Evolutionary conservation across 1,140 invertebrate species (phyloP).

Genomic region (Tetragonula clypearis): DNA sequence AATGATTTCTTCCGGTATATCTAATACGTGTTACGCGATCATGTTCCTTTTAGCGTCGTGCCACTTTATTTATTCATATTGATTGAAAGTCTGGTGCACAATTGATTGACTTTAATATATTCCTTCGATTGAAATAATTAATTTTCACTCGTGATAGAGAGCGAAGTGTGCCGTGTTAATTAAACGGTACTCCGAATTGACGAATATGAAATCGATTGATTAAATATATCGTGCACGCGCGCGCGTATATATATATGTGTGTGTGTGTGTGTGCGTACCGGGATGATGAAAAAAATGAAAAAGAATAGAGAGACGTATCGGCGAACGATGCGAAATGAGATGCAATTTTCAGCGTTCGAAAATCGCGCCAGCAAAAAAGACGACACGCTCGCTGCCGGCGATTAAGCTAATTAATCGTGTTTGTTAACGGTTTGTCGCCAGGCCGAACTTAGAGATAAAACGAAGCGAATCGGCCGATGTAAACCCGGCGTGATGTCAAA

Average conservation of each 20-base stretch:
- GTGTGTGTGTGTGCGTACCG: neutral
- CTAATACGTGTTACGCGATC: no score
- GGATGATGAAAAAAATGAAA: neutral
- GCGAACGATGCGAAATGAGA: neutral
- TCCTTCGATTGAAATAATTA: constrained; percentile 4
- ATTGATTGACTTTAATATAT: neutral
- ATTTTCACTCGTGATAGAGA: neutral
- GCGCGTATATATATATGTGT: neutral
- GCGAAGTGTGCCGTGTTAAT: neutral
- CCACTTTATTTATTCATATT: neutral
- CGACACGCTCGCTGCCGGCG: neutral
- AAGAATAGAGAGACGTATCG: neutral
- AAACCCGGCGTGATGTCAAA: neutral
- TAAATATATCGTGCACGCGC: neutral
- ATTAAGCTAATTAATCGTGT: constrained; percentile 24
- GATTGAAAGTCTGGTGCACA: neutral
- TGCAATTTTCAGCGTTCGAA: neutral
- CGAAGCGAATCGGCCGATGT: neutral
- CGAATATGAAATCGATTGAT: neutral
- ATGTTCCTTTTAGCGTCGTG: no score
- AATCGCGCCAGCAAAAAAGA: neutral
- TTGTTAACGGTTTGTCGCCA: constrained; percentile 13
- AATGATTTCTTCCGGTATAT: no score
- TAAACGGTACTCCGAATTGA: neutral
- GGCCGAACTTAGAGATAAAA: constrained; percentile 16